phyloP scores from a whole-genome alignment of 1,140 invertebrate species.

The Psilanteris sp. region DNA sequence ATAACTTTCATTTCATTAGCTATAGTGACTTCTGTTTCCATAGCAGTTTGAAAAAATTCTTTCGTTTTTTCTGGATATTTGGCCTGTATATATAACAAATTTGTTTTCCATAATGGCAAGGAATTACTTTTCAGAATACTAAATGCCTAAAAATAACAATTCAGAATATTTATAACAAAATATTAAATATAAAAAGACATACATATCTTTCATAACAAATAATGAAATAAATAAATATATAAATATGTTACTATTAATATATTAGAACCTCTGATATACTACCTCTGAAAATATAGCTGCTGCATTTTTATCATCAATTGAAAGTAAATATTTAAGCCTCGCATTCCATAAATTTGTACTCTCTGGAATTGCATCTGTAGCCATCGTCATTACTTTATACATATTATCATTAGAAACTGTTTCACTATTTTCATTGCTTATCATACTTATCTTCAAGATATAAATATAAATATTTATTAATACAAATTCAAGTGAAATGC shows the following conservation, averaged over 20 bases:
- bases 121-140: slow-evolving; percentile 73
- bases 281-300: slow-evolving; percentile 71
- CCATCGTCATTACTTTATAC: slow-evolving; percentile 74
- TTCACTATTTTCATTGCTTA: slow-evolving; percentile 68
- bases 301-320: slow-evolving; percentile 68
- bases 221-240: too few species aligned
- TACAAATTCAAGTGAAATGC: too few species aligned
- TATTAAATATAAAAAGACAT: too few species aligned
- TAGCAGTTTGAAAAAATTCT: slow-evolving; percentile 76
- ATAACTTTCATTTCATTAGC: slow-evolving; percentile 75
- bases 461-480: slow-evolving; percentile 32
- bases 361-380: slow-evolving; percentile 74
- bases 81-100: slow-evolving; percentile 75
- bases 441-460: slow-evolving; percentile 71
- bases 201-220: too few species aligned
- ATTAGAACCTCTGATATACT: too few species aligned
- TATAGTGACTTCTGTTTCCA: slow-evolving; percentile 71
- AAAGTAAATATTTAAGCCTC: slow-evolving; percentile 74
- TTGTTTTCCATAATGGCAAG: slow-evolving; percentile 78
- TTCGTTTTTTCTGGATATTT: slow-evolving; percentile 75
- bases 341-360: slow-evolving; percentile 79
- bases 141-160: slow-evolving; percentile 71
- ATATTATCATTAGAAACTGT: slow-evolving; percentile 67
- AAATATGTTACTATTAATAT: too few species aligned
- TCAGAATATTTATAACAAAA: too few species aligned